Evolutionary conservation across 2,113 vertebrate species (phyloP).

Genomic region (Mohoua ochrocephala): DNA sequence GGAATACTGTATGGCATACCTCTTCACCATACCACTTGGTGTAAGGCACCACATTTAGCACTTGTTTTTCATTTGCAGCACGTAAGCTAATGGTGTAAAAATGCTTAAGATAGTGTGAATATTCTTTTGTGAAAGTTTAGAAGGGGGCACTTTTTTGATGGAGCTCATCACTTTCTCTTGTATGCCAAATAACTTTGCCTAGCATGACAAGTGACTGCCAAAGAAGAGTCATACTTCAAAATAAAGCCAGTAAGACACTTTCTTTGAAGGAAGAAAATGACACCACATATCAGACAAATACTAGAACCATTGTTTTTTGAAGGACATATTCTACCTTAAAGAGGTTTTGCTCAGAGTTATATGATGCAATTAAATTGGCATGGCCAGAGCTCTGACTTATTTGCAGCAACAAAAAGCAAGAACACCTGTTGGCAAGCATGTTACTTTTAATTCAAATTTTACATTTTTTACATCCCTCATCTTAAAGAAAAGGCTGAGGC

Average conservation of each 20-base stretch:
- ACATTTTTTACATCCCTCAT: neutral
- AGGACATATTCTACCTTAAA: neutral
- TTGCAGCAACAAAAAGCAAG: neutral
- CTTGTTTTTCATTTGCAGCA: neutral
- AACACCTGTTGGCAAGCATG: neutral
- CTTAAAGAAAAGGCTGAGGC: neutral
- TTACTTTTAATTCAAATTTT: neutral
- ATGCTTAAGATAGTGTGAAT: neutral
- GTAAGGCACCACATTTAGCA: constrained; percentile 23
- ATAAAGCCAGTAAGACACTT: neutral
- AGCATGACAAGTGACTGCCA: neutral
- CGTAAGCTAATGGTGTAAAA: neutral
- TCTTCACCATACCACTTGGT: neutral
- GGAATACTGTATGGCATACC: constrained; percentile 39
- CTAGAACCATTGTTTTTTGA: neutral
- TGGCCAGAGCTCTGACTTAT: neutral
- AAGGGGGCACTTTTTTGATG: neutral
- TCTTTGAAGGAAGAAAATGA: neutral
- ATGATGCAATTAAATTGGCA: neutral
- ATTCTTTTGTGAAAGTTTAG: neutral
- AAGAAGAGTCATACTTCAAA: neutral
- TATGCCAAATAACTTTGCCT: neutral
- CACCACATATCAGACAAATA: neutral
- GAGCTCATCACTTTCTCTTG: neutral
- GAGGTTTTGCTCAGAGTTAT: neutral